Evolutionary conservation across 1,140 invertebrate species (phyloP).

Genomic region (Rhyacophila brunnea): DNA sequence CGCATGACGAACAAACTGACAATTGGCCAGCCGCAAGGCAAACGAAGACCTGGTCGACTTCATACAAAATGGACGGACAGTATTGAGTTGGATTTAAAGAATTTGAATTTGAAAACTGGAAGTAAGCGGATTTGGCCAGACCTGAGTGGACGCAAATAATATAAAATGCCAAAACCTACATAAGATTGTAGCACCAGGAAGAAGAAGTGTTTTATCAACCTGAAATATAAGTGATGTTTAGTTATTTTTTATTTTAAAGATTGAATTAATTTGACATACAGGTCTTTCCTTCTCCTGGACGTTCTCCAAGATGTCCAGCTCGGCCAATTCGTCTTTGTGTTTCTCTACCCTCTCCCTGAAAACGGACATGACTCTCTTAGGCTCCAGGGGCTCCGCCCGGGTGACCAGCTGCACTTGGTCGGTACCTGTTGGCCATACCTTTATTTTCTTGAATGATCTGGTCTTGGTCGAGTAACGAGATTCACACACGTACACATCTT

Average conservation of each 20-base stretch:
- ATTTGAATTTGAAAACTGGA: too few species aligned
- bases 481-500: slow-evolving; percentile 97
- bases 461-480: slow-evolving; percentile 86
- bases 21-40: too few species aligned
- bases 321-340: slow-evolving; percentile 85
- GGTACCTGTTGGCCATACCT: slow-evolving; percentile 71
- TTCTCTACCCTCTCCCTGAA: slow-evolving; percentile 90
- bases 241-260: slow-evolving; percentile 2
- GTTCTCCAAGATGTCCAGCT: slow-evolving; percentile 78
- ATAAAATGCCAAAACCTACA: too few species aligned
- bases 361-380: slow-evolving; percentile 87
- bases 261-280: slow-evolving; percentile 45
- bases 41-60: too few species aligned
- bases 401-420: slow-evolving; percentile 38
- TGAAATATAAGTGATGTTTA: too few species aligned
- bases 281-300: slow-evolving; percentile 78
- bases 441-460: slow-evolving; percentile 92
- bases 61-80: too few species aligned
- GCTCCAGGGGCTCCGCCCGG: slow-evolving; percentile 59
- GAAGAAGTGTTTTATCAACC: too few species aligned
- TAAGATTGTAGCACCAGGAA: too few species aligned
- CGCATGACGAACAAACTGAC: too few species aligned
- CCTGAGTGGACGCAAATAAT: too few species aligned
- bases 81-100: too few species aligned
- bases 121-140: too few species aligned